phyloP scores from a whole-genome alignment of 2,113 vertebrate genomes.

The Coptodon bakossiorum region DNA sequence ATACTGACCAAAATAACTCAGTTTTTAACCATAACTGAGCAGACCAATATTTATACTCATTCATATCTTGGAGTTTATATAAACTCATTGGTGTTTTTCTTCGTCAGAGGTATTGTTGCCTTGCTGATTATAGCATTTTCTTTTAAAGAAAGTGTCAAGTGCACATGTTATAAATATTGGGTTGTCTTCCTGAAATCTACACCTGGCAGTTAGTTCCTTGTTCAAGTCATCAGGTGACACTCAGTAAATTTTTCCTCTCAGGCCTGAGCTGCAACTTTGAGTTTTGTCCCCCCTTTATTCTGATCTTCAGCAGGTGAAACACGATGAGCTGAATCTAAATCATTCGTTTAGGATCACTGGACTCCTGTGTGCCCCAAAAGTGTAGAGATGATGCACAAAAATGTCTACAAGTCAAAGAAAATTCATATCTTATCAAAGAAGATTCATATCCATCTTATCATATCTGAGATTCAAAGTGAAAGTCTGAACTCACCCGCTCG shows the following conservation, averaged over 20 bases:
- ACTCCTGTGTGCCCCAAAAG: rapidly evolving
- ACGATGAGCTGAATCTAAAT: no score
- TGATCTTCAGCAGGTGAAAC: neutral
- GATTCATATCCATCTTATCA: neutral
- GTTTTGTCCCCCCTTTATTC: neutral
- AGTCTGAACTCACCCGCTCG: constrained; percentile 5
- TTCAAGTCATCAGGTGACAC: neutral
- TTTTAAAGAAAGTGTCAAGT: no score
- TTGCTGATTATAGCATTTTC: neutral
- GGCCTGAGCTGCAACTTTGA: neutral
- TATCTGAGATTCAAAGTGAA: neutral
- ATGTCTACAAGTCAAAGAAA: neutral
- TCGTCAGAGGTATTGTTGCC: neutral
- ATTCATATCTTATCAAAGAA: neutral
- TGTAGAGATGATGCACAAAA: rapidly evolving
- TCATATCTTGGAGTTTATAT: neutral
- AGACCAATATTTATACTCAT: neutral
- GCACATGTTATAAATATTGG: neutral
- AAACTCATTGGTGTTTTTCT: neutral
- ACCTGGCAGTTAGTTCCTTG: neutral
- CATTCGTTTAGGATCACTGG: neutral
- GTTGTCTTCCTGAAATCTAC: neutral
- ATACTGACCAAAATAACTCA: neutral
- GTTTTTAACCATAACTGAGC: neutral
- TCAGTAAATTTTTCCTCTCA: neutral